Base-by-base conservation (phyloP, 23 tunicate genomes). In the Trididemnum miniatum region DNA sequence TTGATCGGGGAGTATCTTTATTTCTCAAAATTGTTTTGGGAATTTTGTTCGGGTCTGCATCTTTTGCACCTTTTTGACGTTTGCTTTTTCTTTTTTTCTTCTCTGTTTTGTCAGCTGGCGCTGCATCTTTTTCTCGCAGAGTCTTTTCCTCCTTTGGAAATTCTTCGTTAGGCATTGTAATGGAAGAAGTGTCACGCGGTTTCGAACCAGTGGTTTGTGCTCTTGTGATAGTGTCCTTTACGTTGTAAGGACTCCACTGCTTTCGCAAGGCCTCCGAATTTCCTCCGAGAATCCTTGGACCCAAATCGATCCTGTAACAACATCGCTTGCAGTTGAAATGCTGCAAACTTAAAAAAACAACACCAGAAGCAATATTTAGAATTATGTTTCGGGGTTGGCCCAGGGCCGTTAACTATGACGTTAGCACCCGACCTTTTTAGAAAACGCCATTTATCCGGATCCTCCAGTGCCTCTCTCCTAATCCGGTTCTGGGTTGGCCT, bases 21-120 rank as follows among this genome's bases (percentile, higher is more conserved):
- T 79, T 80, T 54, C 90, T 50, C 1, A 86, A 51, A 28, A 86
- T 86, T 18, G 89, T 71, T 77, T 85, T 85, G 25, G 83, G 89
- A 7, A 77, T n/a, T 36, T 69, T 62, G 22, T 34, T 40, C 39
- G 37, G 65, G 5, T 35, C 59, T 31, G 77, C 35, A 59, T 9
- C 77, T 71, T 82, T 71, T 49, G 49, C 32, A 9, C 5, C 40
- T 71, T 82, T 59, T 20, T 3, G 22, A 24, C 37, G 25, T 27
- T 31, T 35, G n/a, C 1, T 31, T 51, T 71, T 82, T 79, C 33
- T 71, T 82, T 71, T 51, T 71, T 25, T 1, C 62, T 26, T 80
- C 40, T 4, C 44, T 35, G 12, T 34, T 38, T 65, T 79, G 44
- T 50, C 65, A 1, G 30, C 66, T 27, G 20, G 81, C 25, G 23